Evolutionary conservation across 35 echinoderm and acorn worm genomes (phyloP), one percentile per base, ranked within the genome.

Genomic region (Patiria miniata): DNA sequence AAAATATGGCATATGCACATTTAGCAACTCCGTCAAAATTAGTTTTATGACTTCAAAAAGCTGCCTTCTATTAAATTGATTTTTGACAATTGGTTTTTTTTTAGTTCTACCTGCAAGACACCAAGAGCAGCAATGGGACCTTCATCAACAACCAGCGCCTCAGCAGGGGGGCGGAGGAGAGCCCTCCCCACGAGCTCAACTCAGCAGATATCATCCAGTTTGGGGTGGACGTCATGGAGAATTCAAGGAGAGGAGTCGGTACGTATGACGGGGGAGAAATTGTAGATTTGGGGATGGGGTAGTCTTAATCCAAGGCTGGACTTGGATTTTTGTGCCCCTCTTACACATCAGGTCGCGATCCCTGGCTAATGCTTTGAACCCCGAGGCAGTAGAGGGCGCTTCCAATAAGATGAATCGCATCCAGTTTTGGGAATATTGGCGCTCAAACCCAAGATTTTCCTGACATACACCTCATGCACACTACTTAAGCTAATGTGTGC

Each of bases 61-160:
- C 4, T 47, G 12, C 42, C 4, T 47, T 47, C 4, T 47, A 6
- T 12, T 47, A 4, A 4, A 6, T 47, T 47, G 4, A 6, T 73
- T 83, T 51, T 79, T 79, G 15, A 18, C 69, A 83, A 28, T 34
- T 69, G 39, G 87, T 76, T 51, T 19, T 86, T 83, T 60, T 78
- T 15, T 83, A 98, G 96, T 98, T 98, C 88, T 98, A 88, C 77
- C 79, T 98, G 32, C 96, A 98, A 90, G 96, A 98, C 78, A 98
- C 96, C 59, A 98, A 98, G 78, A 98, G 96, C 79, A 98, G 96
- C 68, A 98, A 98, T 98, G 96, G 96, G 16, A 98, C 96, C 19
- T 98, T 98, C 89, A 88, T 98, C 44, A 98, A 98, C 68, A 98
- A 94, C 39, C 87, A 98, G 52, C 83, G 96, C 33, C 89, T 98